Evolutionary conservation across 1,140 invertebrate species (phyloP).

Genomic region (Metopolophium dirhodum): DNA sequence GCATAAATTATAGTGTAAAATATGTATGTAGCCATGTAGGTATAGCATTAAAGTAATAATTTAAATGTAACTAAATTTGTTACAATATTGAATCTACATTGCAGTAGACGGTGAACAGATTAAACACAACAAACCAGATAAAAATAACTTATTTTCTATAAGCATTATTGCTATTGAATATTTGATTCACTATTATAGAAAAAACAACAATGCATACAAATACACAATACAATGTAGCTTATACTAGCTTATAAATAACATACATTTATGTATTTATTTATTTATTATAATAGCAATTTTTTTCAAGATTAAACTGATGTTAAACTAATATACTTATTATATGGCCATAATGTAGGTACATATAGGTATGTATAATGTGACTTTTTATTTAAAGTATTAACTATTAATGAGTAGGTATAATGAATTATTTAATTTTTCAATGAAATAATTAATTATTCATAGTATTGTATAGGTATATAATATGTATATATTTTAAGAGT

Average conservation of each 20-base stretch:
- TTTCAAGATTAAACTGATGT: too few species aligned
- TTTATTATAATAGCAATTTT: too few species aligned
- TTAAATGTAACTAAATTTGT: background rate
- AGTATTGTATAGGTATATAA: background rate
- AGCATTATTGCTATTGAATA: background rate
- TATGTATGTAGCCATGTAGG: too few species aligned
- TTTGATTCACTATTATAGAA: background rate
- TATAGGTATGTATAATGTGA: background rate
- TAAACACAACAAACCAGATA: background rate
- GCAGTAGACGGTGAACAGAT: background rate
- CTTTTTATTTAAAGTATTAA: background rate
- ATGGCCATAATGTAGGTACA: background rate
- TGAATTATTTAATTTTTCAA: background rate
- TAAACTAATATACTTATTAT: background rate
- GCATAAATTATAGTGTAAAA: background rate
- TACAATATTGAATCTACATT: background rate
- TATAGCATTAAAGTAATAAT: background rate
- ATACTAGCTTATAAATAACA: too few species aligned
- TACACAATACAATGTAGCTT: background rate
- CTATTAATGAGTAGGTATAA: background rate
- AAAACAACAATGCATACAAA: background rate
- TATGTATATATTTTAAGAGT: background rate
- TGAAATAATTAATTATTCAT: background rate
- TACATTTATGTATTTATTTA: too few species aligned
- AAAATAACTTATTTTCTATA: background rate